phyloP scores from a whole-genome alignment of 2,113 vertebrate genomes.

The Mus pahari region DNA sequence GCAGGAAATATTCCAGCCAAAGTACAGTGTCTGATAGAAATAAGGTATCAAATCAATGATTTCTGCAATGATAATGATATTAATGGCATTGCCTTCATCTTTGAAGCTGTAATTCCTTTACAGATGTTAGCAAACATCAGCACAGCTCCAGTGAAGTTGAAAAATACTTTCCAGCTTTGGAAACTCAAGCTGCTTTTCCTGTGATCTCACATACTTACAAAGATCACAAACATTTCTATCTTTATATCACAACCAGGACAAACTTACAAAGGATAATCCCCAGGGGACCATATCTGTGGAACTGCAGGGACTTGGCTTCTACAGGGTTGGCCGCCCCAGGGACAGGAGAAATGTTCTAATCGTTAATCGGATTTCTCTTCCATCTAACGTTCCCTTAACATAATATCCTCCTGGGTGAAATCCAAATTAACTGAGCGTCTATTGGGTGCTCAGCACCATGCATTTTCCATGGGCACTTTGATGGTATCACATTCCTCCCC shows the following conservation, averaged over 20 bases:
- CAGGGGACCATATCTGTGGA: conserved; percentile 42
- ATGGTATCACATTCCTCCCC: conserved; percentile 1
- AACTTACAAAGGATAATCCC: conserved; percentile 71
- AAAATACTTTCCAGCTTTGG: conserved; percentile 50
- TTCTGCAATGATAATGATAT: background rate
- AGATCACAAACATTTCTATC: conserved; percentile 72
- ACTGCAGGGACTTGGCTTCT: conserved; percentile 48
- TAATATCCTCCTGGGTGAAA: conserved; percentile 66
- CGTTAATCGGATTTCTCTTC: conserved; percentile 69
- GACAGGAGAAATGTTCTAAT: conserved; percentile 63
- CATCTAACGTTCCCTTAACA: conserved; percentile 56
- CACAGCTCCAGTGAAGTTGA: conserved; percentile 6
- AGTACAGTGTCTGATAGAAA: background rate
- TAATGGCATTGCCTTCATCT: background rate
- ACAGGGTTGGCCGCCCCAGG: conserved; percentile 7
- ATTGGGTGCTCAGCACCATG: conserved; percentile 25
- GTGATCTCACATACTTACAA: conserved; percentile 62
- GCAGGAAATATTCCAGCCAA: background rate
- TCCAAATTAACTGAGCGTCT: conserved; percentile 68
- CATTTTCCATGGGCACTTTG: conserved; percentile 50
- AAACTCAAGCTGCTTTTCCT: conserved; percentile 51
- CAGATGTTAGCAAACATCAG: background rate
- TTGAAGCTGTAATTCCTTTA: background rate
- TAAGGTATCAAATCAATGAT: background rate
- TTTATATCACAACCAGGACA: conserved; percentile 58